Evolutionary conservation across 2,888 invertebrate species (phyloP).

Genomic region (Cryptocephalus moraei): DNA sequence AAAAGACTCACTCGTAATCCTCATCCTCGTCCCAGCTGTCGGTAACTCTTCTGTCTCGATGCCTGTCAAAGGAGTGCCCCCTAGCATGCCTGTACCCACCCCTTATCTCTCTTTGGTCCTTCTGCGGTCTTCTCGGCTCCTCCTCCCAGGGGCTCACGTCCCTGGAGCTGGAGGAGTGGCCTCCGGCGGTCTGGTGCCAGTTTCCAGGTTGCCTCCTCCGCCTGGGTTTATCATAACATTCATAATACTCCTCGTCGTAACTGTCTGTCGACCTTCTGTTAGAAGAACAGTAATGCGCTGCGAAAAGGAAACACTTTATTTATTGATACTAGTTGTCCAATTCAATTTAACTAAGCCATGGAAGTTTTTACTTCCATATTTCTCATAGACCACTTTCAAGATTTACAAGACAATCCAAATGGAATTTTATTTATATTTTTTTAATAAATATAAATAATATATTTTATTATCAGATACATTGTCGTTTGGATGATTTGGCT

Average conservation of each 20-base stretch:
- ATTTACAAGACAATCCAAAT: no score
- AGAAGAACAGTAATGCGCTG: slow-evolving; percentile 28
- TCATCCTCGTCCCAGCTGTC: slow-evolving; percentile 49
- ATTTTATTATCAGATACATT: no score
- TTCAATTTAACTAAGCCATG: no score
- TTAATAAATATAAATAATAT: no score
- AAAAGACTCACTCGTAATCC: slow-evolving; percentile 54
- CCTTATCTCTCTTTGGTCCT: slow-evolving; percentile 23
- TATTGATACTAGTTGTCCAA: no score
- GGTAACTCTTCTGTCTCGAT: slow-evolving; percentile 44
- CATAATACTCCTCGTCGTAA: slow-evolving; percentile 37
- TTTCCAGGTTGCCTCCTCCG: slow-evolving; percentile 24
- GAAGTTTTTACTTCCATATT: no score
- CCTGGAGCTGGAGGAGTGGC: slow-evolving; percentile 57
- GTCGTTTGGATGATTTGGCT: no score
- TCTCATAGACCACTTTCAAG: no score
- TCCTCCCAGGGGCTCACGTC: slow-evolving; percentile 79
- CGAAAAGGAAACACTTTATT: slow-evolving; percentile 1
- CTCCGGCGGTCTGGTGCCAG: slow-evolving; percentile 23
- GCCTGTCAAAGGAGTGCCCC: slow-evolving; percentile 32
- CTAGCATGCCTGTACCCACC: slow-evolving; percentile 35
- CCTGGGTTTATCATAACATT: slow-evolving; percentile 33
- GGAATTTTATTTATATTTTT: no score
- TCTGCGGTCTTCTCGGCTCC: slow-evolving; percentile 39
- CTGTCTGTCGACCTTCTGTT: slow-evolving; percentile 36